Conservation (phyloP, 2,888 invertebrate species). For the Eupeodes luniger region DNA sequence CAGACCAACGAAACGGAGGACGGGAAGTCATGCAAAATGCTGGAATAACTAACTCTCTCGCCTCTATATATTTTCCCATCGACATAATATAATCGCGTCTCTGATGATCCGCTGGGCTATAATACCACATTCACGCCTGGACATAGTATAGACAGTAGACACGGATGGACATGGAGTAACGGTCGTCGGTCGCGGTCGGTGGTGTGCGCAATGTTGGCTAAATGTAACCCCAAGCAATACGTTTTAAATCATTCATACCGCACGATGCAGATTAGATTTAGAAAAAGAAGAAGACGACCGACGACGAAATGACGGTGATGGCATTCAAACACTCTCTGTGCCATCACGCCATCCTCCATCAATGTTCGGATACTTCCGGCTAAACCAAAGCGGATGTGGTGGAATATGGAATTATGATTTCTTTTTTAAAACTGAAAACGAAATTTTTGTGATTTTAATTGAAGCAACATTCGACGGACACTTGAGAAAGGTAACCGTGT, state of each 20-base stretch:
- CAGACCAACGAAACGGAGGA: constrained; percentile 51
- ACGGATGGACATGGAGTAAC: constrained; percentile 41
- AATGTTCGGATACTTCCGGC: constrained; percentile 57
- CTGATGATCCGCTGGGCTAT: constrained; percentile 14
- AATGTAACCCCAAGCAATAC: constrained; percentile 71
- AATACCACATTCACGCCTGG: constrained; percentile 74
- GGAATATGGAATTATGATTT: constrained; percentile 40
- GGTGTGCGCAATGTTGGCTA: constrained; percentile 72
- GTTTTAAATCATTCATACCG: constrained; percentile 73
- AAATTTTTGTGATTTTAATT: neutral
- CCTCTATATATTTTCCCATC: constrained; percentile 70
- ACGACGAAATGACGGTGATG: neutral
- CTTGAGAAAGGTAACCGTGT: neutral
- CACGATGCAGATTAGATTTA: constrained; percentile 67
- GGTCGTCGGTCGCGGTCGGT: constrained; percentile 49
- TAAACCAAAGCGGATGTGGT: constrained; percentile 56
- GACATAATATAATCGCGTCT: constrained; percentile 30
- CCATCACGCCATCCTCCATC: constrained; percentile 57
- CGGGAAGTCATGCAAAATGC: constrained; percentile 71
- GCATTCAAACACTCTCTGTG: constrained; percentile 23
- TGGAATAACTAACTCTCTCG: constrained; percentile 59
- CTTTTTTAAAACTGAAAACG: constrained; percentile 25
- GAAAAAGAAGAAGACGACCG: constrained; percentile 24
- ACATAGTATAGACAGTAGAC: constrained; percentile 1
- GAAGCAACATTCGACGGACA: neutral